phyloP scores from a whole-genome alignment of 2,113 vertebrate species.

The Neolamprologus sp. region DNA sequence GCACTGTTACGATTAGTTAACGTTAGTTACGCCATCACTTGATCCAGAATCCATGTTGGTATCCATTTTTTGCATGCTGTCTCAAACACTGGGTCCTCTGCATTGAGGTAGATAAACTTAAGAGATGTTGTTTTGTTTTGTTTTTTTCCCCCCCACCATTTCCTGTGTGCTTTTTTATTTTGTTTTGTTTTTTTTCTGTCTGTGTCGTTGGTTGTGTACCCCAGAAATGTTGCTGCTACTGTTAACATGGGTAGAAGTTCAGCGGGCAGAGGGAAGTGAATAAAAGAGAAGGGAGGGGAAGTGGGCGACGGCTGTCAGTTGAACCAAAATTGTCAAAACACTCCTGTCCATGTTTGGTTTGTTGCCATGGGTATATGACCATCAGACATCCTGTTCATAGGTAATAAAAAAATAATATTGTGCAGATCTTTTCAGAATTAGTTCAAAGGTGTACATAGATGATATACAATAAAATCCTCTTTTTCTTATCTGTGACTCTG shows the following conservation, averaged over 20 bases:
- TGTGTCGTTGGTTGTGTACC: slow-evolving; percentile 27
- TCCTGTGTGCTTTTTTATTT: background rate
- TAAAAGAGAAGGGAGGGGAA: background rate
- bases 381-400: slow-evolving; percentile 50
- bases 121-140: background rate
- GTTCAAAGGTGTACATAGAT: slow-evolving; percentile 67
- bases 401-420: slow-evolving; percentile 46
- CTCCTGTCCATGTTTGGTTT: slow-evolving; percentile 53
- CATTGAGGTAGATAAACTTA: slow-evolving; percentile 18
- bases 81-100: slow-evolving; percentile 56
- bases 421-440: slow-evolving; percentile 58
- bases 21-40: background rate
- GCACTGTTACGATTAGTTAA: slow-evolving; percentile 47
- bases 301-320: slow-evolving; percentile 19
- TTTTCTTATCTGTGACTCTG: slow-evolving; percentile 36
- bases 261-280: background rate
- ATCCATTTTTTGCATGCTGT: slow-evolving; percentile 43
- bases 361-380: slow-evolving; percentile 54
- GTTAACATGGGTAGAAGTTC: slow-evolving; percentile 30
- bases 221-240: slow-evolving; percentile 67
- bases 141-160: fast-evolving
- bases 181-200: background rate
- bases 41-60: slow-evolving; percentile 17
- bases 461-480: slow-evolving; percentile 68
- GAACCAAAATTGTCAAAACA: slow-evolving; percentile 57